Conservation (phyloP, 2,797 vertebrate genomes). For the Lepus oiostolus region DNA sequence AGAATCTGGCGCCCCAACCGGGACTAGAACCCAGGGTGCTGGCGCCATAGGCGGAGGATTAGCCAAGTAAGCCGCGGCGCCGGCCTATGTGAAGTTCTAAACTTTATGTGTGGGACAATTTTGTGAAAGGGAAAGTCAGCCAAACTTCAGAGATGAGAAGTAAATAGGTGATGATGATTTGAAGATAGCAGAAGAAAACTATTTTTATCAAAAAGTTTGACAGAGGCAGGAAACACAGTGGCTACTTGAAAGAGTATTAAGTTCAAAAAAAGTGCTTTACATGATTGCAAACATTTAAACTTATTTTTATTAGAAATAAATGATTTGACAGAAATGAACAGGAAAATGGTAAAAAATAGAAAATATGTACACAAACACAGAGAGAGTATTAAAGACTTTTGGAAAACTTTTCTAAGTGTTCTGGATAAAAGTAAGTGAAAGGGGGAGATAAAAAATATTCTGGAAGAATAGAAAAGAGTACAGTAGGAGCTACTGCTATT, state of each 20-base stretch:
- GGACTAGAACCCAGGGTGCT: no score
- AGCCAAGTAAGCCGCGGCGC: no score
- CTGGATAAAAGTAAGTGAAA: not conserved
- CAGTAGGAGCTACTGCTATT: not conserved
- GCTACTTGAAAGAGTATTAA: not conserved
- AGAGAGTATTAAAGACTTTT: not conserved
- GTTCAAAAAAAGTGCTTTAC: not conserved
- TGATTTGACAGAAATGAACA: not conserved
- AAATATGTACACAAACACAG: not conserved
- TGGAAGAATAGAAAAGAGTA: not conserved
- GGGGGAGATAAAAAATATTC: not conserved
- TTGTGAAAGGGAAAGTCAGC: not conserved
- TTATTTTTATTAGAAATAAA: constrained; percentile 52
- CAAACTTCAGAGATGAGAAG: not conserved
- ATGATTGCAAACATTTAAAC: not conserved
- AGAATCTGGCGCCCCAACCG: no score
- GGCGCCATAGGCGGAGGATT: no score
- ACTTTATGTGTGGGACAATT: not conserved
- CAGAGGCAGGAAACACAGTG: not conserved
- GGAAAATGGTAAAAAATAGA: not conserved
- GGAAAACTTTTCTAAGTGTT: not conserved
- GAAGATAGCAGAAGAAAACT: not conserved
- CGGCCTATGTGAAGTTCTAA: not conserved
- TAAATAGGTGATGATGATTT: not conserved
- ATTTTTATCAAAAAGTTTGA: not conserved